These are phyloP conservation scores for Cydia pomonella DNA, from an alignment of 1,140 invertebrate species.

Conservation along the genomic window DNA sequence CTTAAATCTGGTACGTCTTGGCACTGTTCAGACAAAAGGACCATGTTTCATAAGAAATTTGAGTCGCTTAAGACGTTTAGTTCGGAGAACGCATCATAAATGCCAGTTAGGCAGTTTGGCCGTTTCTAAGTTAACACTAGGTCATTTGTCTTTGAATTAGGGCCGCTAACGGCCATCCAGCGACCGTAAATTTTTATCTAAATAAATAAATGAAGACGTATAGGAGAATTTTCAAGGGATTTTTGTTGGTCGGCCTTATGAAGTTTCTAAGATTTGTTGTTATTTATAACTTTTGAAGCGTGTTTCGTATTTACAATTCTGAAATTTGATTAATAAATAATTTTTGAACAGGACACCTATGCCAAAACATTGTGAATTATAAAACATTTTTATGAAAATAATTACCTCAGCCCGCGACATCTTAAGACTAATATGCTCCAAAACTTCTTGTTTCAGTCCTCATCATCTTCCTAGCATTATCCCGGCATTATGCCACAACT, in stretches of 20 bases:
- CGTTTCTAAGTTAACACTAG: slow-evolving; percentile 21
- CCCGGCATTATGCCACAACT: too few relatives aligned
- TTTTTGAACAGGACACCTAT: too few relatives aligned
- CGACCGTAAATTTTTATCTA: slow-evolving; percentile 31
- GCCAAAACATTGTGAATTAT: too few relatives aligned
- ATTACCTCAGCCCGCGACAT: too few relatives aligned
- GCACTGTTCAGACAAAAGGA: not conserved
- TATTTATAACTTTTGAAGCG: not conserved
- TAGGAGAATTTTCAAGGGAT: slow-evolving; percentile 23
- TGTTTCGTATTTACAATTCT: not conserved
- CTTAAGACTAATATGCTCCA: too few relatives aligned
- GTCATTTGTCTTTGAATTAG: slow-evolving; percentile 31
- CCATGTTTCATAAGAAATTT: not conserved
- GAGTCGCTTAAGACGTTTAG: not conserved
- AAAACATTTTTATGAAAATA: too few relatives aligned
- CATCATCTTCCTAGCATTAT: too few relatives aligned
- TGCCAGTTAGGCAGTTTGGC: slow-evolving; percentile 24
- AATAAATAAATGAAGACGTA: slow-evolving; percentile 33
- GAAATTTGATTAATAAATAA: too few relatives aligned
- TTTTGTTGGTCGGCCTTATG: slow-evolving; percentile 5
- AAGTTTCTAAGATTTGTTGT: not conserved
- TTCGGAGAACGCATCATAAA: not conserved
- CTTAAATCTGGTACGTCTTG: not conserved
- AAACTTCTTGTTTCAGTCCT: too few relatives aligned
- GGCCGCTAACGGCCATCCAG: slow-evolving; percentile 23